These are phyloP conservation scores for silkworm (Bombyx mori) DNA, from an alignment of 1,140 invertebrate species.

Conservation along the genomic window DNA sequence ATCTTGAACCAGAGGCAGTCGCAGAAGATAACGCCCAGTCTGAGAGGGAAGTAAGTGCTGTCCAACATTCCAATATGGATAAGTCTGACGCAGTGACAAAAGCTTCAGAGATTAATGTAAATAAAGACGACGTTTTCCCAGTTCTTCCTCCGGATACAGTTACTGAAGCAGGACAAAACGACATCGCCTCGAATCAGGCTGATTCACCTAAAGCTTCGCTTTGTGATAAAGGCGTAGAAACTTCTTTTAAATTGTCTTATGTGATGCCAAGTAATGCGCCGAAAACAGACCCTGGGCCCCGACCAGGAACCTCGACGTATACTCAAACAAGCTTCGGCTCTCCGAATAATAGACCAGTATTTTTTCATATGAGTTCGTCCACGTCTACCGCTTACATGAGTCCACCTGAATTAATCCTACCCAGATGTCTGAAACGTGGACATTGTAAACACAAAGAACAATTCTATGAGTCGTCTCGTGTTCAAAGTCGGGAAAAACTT, in stretches of 20 bases:
- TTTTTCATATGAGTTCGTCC: conserved; percentile 61
- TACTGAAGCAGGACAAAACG: not conserved
- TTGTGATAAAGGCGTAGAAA: conserved; percentile 32
- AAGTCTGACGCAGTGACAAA: not conserved
- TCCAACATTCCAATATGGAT: not conserved
- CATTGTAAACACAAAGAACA: conserved; percentile 21
- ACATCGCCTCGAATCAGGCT: not conserved
- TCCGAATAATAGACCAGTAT: conserved; percentile 36
- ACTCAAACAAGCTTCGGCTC: conserved; percentile 51
- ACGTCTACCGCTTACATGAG: conserved; percentile 68
- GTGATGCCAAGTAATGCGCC: conserved; percentile 18
- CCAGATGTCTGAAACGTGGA: conserved; percentile 38
- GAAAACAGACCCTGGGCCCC: conserved; percentile 23
- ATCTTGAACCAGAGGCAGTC: not conserved
- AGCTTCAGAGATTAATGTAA: not conserved
- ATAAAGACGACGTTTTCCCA: not conserved
- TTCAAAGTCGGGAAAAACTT: not conserved
- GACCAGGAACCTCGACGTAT: conserved; percentile 40
- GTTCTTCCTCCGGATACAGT: not conserved
- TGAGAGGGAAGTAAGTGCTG: not conserved
- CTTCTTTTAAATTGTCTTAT: conserved; percentile 29
- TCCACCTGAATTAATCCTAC: conserved; percentile 58
- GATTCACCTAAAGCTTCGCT: conserved; percentile 6
- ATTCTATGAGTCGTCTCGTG: conserved; percentile 13
- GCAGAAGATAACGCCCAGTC: not conserved